These are phyloP conservation scores for Hipposideros armiger DNA, from an alignment of 2,113 vertebrate species.

Conservation along the genomic window DNA sequence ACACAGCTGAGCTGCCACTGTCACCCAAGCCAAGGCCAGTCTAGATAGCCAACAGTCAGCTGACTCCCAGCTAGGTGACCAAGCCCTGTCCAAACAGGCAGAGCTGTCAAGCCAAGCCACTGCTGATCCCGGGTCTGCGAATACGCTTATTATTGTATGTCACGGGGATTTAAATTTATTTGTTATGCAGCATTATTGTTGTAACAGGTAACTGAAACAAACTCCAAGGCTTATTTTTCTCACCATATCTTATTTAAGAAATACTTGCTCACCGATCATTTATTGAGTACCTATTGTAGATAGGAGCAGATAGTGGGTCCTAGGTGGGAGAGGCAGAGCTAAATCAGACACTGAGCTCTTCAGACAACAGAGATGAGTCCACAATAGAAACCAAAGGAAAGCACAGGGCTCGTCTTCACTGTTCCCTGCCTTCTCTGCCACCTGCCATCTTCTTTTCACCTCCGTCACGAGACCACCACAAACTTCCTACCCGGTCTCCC, in stretches of 20 bases:
- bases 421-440: background rate
- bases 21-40: background rate
- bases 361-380: background rate
- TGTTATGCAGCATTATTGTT: background rate
- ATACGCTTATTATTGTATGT: background rate
- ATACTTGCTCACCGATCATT: background rate
- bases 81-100: background rate
- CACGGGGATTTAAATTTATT: background rate
- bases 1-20: background rate
- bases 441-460: background rate
- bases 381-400: background rate
- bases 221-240: background rate
- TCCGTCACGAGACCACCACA: background rate
- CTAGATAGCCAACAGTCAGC: background rate
- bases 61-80: too few species aligned
- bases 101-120: background rate
- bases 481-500: background rate
- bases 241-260: background rate
- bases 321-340: background rate
- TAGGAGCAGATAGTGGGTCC: background rate
- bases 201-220: background rate
- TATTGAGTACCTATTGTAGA: background rate
- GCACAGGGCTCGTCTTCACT: rapidly evolving
- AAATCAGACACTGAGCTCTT: background rate
- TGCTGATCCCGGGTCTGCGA: background rate